A percentile compares a stretch with the other conserved stretches of the same genome.
These are phyloP conservation scores for Xenotilapia leptura DNA, from an alignment of 2,113 vertebrate genomes.

Conservation along the genomic window DNA sequence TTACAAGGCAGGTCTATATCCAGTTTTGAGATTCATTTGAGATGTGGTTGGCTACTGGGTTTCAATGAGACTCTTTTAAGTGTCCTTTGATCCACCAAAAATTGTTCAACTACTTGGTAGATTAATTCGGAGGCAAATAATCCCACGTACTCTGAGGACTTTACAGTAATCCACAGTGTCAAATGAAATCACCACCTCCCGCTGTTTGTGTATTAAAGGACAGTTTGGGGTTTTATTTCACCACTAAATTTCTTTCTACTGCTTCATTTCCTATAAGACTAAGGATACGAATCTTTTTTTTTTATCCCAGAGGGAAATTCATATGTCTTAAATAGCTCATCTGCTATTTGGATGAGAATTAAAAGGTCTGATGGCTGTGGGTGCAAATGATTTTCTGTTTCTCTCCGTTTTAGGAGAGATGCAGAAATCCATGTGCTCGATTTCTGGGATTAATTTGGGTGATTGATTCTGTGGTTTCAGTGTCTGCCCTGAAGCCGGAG, in stretches of 20 bases:
- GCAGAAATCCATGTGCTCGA: background rate
- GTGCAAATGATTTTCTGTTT: background rate
- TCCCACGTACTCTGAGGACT: background rate
- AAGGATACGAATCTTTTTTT: background rate
- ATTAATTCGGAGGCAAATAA: background rate
- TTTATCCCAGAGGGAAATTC: background rate
- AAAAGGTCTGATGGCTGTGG: background rate
- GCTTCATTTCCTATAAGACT: background rate
- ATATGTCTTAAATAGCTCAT: background rate
- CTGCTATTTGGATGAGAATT: background rate
- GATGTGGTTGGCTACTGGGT: background rate
- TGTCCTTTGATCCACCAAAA: background rate
- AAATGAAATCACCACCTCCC: background rate
- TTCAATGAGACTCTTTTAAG: background rate
- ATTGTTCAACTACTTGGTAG: background rate
- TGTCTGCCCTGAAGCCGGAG: slow-evolving; percentile 87
- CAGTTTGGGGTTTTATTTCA: background rate
- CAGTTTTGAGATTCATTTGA: background rate
- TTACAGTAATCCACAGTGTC: background rate
- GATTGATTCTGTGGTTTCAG: slow-evolving; percentile 14
- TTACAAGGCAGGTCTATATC: background rate
- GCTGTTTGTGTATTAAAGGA: background rate
- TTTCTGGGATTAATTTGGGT: background rate
- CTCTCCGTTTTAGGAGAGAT: background rate
- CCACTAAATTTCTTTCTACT: background rate